Evolutionary conservation across 1,140 invertebrate genomes (phyloP), one percentile per base, ranked within the genome.

Genomic region (Archivesica marissinica): DNA sequence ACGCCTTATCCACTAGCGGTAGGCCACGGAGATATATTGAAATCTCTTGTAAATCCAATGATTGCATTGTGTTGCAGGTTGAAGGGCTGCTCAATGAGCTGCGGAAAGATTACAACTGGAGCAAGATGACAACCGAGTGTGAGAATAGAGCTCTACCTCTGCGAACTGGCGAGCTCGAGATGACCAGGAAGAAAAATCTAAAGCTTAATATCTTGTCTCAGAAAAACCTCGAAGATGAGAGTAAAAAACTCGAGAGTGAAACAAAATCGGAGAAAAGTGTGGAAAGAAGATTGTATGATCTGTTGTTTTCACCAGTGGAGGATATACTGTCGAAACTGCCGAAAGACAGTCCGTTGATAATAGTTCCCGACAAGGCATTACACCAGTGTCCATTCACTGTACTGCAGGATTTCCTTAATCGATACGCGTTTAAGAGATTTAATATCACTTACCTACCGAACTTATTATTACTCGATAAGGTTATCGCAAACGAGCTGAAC

Each of bases 301-400:
- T 92, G 9, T 66, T 93, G 2, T 68, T 93, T 25, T 89, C 90
- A 0, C 92, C 93, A 0, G 84, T 93, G 2, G 88, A 90, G 54
- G 92, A 92, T 81, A 92, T 92, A 66, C 78, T 93, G 6, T 82
- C 85, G 35, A 88, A 90, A 80, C 74, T 92, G 1, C 86, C 89
- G 6, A 35, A 59, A 11, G 79, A 87, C 7, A 92, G 89, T 79
- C 86, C 88, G 23, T 28, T 93, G n/a, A 86, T 92, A 2, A 89
- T 93, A 13, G 85, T 93, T 39, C 92, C 92, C 23, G 92, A 93
- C 74, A 92, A 92, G 80, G 85, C 90, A 11, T 68, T 93, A 20
- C 78, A 86, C 66, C 68, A 88, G n/a, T 92, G 91, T 56, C 92
- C 92, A 11, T 93, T 93, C 86, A 81, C 77, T 17, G 72, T 89